These are phyloP conservation scores for Temnothorax unifasciatus DNA, from an alignment of 2,888 invertebrate genomes.

Conservation along the genomic window DNA sequence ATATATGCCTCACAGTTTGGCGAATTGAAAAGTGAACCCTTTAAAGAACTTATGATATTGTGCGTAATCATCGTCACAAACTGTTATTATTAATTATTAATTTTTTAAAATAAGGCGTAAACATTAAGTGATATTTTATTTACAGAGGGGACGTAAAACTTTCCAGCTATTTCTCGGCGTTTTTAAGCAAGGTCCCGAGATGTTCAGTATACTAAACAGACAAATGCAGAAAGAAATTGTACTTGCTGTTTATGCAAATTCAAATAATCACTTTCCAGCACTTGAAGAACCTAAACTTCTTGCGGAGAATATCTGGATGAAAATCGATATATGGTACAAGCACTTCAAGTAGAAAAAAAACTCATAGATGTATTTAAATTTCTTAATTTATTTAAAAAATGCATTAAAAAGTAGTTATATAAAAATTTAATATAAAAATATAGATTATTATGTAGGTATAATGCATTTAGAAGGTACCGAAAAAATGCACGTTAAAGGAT, in stretches of 20 bases:
- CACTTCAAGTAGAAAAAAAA: not conserved
- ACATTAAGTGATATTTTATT: not conserved
- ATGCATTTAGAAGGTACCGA: too few relatives aligned
- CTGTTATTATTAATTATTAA: not conserved
- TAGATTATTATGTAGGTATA: too few relatives aligned
- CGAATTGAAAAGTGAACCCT: not conserved
- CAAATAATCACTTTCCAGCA: conserved; percentile 84
- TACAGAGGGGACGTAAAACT: not conserved
- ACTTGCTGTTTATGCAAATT: conserved; percentile 57
- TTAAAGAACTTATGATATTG: not conserved
- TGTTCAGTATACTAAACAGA: too few relatives aligned
- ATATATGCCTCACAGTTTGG: conserved; percentile 81
- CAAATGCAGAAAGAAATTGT: too few relatives aligned
- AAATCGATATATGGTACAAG: conserved; percentile 47
- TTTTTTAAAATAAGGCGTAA: not conserved
- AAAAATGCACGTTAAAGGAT: too few relatives aligned
- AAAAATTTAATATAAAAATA: too few relatives aligned
- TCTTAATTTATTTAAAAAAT: not conserved
- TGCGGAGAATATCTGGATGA: conserved; percentile 80
- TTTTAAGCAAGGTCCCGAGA: not conserved
- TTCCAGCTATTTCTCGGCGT: not conserved
- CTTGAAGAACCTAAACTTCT: conserved; percentile 81
- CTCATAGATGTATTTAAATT: not conserved
- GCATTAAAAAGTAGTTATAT: too few relatives aligned
- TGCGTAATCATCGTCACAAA: not conserved